Base-by-base conservation (phyloP, 1,140 invertebrate species). In the Xylocopa sonorina region DNA sequence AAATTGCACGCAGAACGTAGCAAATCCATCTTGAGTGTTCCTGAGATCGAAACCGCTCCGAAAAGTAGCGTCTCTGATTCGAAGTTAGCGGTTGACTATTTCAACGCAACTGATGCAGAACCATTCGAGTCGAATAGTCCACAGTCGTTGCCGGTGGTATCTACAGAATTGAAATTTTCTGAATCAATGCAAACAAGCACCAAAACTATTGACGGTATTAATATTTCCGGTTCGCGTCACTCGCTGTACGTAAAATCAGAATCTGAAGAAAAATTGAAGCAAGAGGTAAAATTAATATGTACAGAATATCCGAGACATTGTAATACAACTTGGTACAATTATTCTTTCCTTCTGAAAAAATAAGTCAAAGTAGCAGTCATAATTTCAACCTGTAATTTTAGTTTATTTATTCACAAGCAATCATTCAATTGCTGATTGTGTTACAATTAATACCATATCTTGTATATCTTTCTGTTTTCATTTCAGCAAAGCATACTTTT, bases 11-110 rank as follows among this genome's bases (percentile, higher is more conserved):
- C 94, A 69, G 92, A 95, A 92, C 93, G 94, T 84, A 95, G 94
- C 87, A 96, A 94, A 94, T 95, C 92, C 2, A 94, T 94, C 48
- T 87, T 95, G 3, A 94, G 90, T 77, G 93, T 94, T 21, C 94
- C 94, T 9, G 93, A 94, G 64, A 92, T 92, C 7, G 94, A 94
- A 43, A 84, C 83, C n/a, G 87, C 90, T 2, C 94, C 94, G 4
- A 95, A 95, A 81, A 95, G 94, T 78, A 97, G 96, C 88, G 95
- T 95, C 5, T 97, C 96, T 0, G 97, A 97, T 92, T 97, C 97
- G 0, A 96, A 96, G 91, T 90, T 97, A 62, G 96, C 96, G 5
- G 95, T 96, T 0, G 95, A 96, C 84, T 94, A 94, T 89, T 95
- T 95, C 89, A 91, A 92, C 14, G 90, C 90, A 21, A 87, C 89